Base-by-base conservation (phyloP, 2,888 invertebrate genomes). In the Carterocephalus palaemon region DNA sequence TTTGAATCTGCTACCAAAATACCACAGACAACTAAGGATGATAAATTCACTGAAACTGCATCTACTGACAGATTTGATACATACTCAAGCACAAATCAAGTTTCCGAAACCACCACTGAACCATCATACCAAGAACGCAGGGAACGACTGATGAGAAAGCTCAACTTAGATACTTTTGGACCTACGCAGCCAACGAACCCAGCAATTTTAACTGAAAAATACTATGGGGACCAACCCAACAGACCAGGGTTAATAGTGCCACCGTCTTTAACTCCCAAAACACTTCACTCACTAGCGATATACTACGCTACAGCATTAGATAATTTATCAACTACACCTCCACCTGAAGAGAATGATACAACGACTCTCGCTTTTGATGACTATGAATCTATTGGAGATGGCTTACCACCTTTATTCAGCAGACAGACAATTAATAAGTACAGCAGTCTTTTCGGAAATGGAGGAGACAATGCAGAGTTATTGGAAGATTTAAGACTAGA, bases 291-390 rank as follows among this genome's bases (percentile, higher is more conserved):
- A 0, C 69, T 95, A 29, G 94, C 95, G 1, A 89, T 93, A 53
- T 95, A 95, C 64, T 95, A 94, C 64, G 94, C 94, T 2, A 91
- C 91, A 4, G 90, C 91, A 53, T 83, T 90, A 49, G 91, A 91
- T 56, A 88, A 88, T 53, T 72, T 89, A 19, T 85, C 88, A 1
- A 81, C 86, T 5, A 75, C 88, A 19, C 38, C 77, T 2, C 51
- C 67, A 5, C 70, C 78, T 12, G 80, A 80, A 31, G 81, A 80
- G 13, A 57, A 45, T 6, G 81, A 78, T 53, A 64, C 64, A 1
- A 75, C 76, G 1, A 80, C 80, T 17, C 59, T 70, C 15, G 47
- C 63, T 10, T 67, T 74, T 33, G 76, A 80, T 47, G 76, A 78
- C 22, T 76, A 75, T 36, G 80, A 80, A 49, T 67, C 79, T 34